Evolutionary conservation across 2,888 invertebrate genomes (phyloP).

Genomic region (Calephelis perditalis): DNA sequence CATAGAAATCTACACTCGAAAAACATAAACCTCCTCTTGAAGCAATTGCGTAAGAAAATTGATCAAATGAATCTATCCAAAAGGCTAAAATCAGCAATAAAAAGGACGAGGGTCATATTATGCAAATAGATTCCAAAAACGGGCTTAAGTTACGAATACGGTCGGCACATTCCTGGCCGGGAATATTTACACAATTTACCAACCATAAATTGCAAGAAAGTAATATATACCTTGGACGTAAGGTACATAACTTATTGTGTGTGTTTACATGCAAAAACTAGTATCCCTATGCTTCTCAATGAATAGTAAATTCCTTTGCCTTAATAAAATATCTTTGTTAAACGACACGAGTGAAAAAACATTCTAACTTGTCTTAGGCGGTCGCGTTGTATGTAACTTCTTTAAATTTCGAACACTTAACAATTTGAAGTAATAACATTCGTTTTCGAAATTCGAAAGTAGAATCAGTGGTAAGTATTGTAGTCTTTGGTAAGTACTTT

Average conservation of each 20-base stretch:
- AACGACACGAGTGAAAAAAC: background rate
- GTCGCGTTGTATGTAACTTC: no score
- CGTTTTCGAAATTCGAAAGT: no score
- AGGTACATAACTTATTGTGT: slow-evolving; percentile 5
- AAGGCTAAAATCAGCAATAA: slow-evolving; percentile 16
- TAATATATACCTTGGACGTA: slow-evolving; percentile 26
- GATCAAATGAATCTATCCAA: slow-evolving; percentile 1
- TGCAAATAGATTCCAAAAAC: slow-evolving; percentile 33
- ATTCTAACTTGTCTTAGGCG: background rate
- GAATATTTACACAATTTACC: slow-evolving; percentile 27
- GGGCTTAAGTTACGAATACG: slow-evolving; percentile 24
- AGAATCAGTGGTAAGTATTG: no score
- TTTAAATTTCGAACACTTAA: no score
- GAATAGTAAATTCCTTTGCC: slow-evolving; percentile 5
- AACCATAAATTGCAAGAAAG: slow-evolving; percentile 31
- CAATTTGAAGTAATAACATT: no score
- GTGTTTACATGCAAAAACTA: slow-evolving; percentile 10
- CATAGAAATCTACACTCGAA: no score
- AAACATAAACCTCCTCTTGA: no score
- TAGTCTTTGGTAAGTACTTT: no score
- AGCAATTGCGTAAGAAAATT: no score
- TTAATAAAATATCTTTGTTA: slow-evolving; percentile 1
- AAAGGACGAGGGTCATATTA: slow-evolving; percentile 33
- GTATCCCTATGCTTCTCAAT: slow-evolving; percentile 9
- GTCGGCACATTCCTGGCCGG: slow-evolving; percentile 20